Percentiles rank a stretch among this genome's conserved stretches.
phyloP scores from a whole-genome alignment of 2,888 invertebrate genomes.

The Cremastinae sp. region DNA sequence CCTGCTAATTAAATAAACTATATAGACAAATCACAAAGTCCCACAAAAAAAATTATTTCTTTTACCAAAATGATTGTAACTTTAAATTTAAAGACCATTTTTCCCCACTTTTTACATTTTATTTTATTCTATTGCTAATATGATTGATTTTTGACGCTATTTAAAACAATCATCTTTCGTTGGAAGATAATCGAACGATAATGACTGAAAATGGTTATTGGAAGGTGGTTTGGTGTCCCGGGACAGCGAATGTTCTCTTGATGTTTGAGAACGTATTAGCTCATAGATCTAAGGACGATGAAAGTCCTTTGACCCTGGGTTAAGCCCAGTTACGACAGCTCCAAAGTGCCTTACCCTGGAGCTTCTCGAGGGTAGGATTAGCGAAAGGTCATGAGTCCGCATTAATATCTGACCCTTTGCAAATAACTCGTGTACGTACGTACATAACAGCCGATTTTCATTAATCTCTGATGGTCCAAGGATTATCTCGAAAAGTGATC shows the following conservation, averaged over 20 bases:
- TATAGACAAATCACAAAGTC: no score
- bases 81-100: no score
- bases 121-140: no score
- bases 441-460: conserved; percentile 48
- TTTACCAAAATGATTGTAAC: no score
- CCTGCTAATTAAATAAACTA: no score
- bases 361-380: conserved; percentile 69
- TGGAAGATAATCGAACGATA: no score
- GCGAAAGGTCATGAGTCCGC: conserved; percentile 75
- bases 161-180: no score
- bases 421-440: conserved; percentile 40
- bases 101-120: no score
- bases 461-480: conserved; percentile 22
- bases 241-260: background rate
- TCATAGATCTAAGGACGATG: conserved; percentile 41
- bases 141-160: no score
- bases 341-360: conserved; percentile 71
- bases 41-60: no score
- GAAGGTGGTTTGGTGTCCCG: background rate
- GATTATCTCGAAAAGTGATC: background rate
- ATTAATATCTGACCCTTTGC: conserved; percentile 78
- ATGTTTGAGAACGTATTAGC: conserved; percentile 46
- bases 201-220: no score
- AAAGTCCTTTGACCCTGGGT: conserved; percentile 39
- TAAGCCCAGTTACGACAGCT: conserved; percentile 48